phyloP scores from a whole-genome alignment of 1,140 invertebrate species.

The Chrysomallon squamiferum region DNA sequence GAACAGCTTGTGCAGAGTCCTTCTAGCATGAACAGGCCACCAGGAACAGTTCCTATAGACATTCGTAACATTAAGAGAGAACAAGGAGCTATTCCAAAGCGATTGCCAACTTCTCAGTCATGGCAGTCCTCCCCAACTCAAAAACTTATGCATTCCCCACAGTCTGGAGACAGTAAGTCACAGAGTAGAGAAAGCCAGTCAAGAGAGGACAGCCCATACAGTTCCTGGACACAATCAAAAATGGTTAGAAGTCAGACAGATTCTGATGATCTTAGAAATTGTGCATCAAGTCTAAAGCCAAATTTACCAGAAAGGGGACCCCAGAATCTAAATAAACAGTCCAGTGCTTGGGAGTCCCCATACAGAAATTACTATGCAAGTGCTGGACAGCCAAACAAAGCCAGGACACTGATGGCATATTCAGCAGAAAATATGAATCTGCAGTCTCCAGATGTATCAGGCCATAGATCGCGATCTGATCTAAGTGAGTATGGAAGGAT shows the following conservation, averaged over 20 bases:
- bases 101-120: constrained; percentile 29
- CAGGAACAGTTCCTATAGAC: background rate
- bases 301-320: constrained; percentile 51
- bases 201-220: constrained; percentile 26
- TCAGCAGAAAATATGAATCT: background rate
- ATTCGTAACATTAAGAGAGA: constrained; percentile 12
- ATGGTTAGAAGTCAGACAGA: constrained; percentile 6
- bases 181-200: constrained; percentile 26
- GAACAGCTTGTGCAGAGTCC: background rate
- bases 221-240: background rate
- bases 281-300: constrained; percentile 10
- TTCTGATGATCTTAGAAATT: background rate
- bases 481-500: background rate
- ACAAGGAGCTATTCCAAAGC: constrained; percentile 38
- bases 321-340: constrained; percentile 22
- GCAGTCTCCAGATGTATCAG: background rate
- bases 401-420: background rate
- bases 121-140: constrained; percentile 18
- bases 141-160: background rate
- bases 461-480: background rate
- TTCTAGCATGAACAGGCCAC: background rate
- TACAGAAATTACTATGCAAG: background rate
- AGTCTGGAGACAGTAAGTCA: constrained; percentile 16
- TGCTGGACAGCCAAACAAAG: constrained; percentile 14
- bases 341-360: constrained; percentile 36